phyloP scores from a whole-genome alignment of 2,888 invertebrate species.

The Augochlorella aurata region DNA sequence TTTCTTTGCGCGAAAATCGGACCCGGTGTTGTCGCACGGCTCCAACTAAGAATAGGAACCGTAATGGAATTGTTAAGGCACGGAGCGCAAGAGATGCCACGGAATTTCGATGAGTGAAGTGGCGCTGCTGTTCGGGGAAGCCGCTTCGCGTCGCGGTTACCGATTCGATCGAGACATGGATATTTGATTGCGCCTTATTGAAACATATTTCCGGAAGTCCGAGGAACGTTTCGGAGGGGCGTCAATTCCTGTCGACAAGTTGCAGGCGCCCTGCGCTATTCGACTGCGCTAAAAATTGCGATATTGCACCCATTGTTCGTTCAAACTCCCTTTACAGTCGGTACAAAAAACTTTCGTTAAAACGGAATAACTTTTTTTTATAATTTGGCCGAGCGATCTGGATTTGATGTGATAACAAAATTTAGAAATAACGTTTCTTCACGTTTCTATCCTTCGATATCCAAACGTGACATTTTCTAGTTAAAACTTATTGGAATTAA shows the following conservation, averaged over 20 bases:
- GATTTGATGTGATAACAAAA: too few species aligned
- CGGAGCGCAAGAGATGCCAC: not conserved
- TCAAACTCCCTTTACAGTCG: too few species aligned
- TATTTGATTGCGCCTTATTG: constrained; percentile 15
- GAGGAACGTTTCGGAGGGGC: not conserved
- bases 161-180: not conserved
- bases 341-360: too few species aligned
- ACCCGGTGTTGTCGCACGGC: not conserved
- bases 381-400: too few species aligned
- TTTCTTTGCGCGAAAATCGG: constrained; percentile 1
- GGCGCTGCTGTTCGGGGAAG: not conserved
- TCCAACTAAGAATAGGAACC: not conserved
- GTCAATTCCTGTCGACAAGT: not conserved
- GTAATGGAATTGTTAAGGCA: constrained; percentile 5
- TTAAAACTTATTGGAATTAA: too few species aligned
- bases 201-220: constrained; percentile 4
- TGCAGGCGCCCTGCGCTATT: not conserved
- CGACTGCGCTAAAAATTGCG: not conserved
- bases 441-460: too few species aligned
- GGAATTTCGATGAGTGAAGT: constrained; percentile 49
- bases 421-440: too few species aligned
- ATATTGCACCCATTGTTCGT: not conserved
- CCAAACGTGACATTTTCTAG: too few species aligned
- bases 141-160: not conserved
- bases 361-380: too few species aligned